phyloP scores from a whole-genome alignment of 1,140 invertebrate genomes.

The Drosophila subobscura region DNA sequence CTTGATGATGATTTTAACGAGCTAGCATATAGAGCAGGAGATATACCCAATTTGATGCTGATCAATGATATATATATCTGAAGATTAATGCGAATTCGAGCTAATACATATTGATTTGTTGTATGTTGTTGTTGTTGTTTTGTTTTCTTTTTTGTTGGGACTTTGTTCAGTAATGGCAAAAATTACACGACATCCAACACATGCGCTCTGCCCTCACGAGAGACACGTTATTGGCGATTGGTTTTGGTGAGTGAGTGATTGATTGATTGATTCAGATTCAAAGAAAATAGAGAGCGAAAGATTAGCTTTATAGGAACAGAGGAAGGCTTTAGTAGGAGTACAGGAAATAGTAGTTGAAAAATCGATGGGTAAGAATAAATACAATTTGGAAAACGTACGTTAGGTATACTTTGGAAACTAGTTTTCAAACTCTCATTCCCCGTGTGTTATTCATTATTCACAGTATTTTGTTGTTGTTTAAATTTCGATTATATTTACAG shows the following conservation, averaged over 20 bases:
- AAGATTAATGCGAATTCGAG: conserved; percentile 49
- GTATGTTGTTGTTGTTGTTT: conserved; percentile 41
- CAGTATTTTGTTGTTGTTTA: conserved; percentile 48
- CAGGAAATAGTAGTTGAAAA: conserved; percentile 36
- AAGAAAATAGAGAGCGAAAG: conserved; percentile 28
- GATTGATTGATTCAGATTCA: conserved; percentile 43
- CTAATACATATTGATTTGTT: conserved; percentile 50
- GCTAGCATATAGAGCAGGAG: conserved; percentile 52
- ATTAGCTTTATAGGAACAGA: conserved; percentile 44
- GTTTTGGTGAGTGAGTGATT: conserved; percentile 61
- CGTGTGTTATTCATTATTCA: conserved; percentile 72
- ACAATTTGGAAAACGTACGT: conserved; percentile 72
- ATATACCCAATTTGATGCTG: conserved; percentile 56
- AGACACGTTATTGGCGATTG: conserved; percentile 78
- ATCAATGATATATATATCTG: conserved; percentile 41
- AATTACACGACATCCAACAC: conserved; percentile 84
- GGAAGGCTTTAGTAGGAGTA: conserved; percentile 38
- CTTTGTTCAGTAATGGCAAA: conserved; percentile 67
- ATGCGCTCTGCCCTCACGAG: conserved; percentile 83
- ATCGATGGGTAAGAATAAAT: conserved; percentile 45
- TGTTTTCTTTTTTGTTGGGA: conserved; percentile 54
- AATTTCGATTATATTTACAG: conserved; percentile 78
- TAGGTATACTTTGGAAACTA: conserved; percentile 49
- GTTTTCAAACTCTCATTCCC: conserved; percentile 26
- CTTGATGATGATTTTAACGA: conserved; percentile 57